Percentiles rank a stretch among this genome's conserved stretches.
Conservation (phyloP, 53 echinoderm and acorn worm species). For the Temnopleurus reevesii region DNA sequence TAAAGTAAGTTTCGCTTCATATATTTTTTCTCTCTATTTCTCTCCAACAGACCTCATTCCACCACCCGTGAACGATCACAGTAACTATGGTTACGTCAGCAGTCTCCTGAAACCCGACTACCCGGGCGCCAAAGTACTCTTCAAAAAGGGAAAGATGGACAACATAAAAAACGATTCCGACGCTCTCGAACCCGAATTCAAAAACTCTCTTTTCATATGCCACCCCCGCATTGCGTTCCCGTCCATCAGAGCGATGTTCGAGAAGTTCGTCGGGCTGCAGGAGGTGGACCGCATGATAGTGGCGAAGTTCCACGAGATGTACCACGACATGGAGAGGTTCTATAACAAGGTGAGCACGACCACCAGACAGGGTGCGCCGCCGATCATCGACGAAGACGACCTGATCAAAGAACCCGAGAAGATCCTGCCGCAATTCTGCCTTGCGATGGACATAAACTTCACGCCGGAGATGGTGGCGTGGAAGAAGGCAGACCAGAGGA, state of each 20-base stretch:
- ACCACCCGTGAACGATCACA: too few species aligned
- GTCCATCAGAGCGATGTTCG: not conserved
- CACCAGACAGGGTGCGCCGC: constrained; percentile 5
- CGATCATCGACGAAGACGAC: constrained; percentile 41
- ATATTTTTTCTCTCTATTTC: too few species aligned
- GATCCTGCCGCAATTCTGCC: constrained; percentile 10
- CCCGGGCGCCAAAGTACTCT: not conserved
- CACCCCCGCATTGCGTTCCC: constrained; percentile 9
- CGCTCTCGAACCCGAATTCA: not conserved
- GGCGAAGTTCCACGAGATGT: not conserved
- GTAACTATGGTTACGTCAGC: not conserved
- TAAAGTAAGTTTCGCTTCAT: too few species aligned
- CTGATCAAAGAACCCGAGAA: constrained; percentile 6
- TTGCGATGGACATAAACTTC: not conserved
- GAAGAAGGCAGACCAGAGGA: not conserved
- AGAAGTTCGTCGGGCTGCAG: not conserved
- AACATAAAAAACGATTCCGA: not conserved
- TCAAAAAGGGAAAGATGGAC: constrained; percentile 36
- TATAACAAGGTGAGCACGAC: not conserved
- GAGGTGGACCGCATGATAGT: not conserved
- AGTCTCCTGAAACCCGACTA: not conserved
- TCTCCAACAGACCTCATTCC: too few species aligned
- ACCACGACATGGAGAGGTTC: not conserved
- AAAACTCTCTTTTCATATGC: constrained; percentile 2
- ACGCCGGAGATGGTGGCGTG: constrained; percentile 35